phyloP scores from a whole-genome alignment of 2,113 vertebrate genomes.

The Mesitornis unicolor region DNA sequence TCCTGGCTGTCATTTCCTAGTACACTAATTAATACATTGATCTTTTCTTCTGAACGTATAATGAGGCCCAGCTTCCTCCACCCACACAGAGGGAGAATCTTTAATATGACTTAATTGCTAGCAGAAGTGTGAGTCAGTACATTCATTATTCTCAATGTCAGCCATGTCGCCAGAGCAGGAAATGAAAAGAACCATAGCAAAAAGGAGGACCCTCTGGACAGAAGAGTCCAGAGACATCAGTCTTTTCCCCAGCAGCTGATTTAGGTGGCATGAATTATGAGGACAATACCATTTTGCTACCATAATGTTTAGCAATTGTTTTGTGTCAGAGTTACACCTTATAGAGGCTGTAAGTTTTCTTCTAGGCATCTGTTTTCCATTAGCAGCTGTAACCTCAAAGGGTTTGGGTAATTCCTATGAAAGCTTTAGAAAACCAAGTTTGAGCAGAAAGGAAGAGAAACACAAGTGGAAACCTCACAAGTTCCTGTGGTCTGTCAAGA shows the following conservation, averaged over 20 bases:
- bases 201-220: not conserved
- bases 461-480: not conserved
- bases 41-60: conserved; percentile 18
- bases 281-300: not conserved
- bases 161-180: not conserved
- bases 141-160: conserved; percentile 1
- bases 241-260: not conserved
- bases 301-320: not conserved
- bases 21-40: conserved; percentile 11
- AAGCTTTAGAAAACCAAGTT: not conserved
- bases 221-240: not conserved
- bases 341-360: not conserved
- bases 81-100: not conserved
- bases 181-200: not conserved
- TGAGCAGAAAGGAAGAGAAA: not conserved
- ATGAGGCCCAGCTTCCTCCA: conserved; percentile 3
- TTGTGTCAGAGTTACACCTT: not conserved
- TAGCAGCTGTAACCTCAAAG: not conserved
- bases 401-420: not conserved
- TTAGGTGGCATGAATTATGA: not conserved
- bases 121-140: not conserved
- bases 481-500: not conserved
- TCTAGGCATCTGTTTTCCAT: not conserved
- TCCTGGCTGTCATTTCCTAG: conserved; percentile 1
- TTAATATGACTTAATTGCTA: not conserved